Conservation (phyloP, 2,113 vertebrate species). For the Paradoxurus hermaphroditus region DNA sequence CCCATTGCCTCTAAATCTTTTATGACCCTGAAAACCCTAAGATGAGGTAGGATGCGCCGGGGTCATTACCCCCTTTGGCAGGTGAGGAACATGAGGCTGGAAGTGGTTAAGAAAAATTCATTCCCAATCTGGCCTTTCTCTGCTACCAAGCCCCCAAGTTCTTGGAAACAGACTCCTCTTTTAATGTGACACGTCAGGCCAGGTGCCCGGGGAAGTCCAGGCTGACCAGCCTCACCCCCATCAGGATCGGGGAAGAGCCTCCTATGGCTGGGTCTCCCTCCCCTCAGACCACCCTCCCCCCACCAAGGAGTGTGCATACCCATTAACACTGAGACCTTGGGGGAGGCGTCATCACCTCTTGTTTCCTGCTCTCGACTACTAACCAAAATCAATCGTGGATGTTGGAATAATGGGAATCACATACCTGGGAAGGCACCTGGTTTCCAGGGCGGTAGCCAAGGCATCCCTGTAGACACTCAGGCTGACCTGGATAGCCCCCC, state of each 20-base stretch:
- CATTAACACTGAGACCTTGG: neutral
- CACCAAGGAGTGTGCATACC: neutral
- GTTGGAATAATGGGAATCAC: neutral
- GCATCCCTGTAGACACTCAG: neutral
- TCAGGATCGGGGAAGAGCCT: neutral
- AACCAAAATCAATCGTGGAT: neutral
- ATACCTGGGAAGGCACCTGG: neutral
- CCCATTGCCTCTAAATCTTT: neutral
- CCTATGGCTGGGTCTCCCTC: neutral
- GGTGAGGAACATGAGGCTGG: neutral
- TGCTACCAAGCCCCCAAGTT: neutral
- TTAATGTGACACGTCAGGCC: neutral
- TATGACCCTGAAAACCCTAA: neutral
- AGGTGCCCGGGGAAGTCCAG: neutral
- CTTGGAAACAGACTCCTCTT: neutral
- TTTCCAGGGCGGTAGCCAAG: neutral
- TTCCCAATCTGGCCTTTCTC: neutral
- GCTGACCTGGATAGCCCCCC: neutral
- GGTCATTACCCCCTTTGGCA: neutral
- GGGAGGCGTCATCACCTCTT: neutral
- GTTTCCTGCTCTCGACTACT: neutral
- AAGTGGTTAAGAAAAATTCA: neutral
- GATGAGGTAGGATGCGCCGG: neutral
- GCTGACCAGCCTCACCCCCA: neutral
- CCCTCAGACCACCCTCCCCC: no score